These are phyloP conservation scores for Alviniconcha strummeri DNA, from an alignment of 2,888 invertebrate genomes.

Conservation along the genomic window DNA sequence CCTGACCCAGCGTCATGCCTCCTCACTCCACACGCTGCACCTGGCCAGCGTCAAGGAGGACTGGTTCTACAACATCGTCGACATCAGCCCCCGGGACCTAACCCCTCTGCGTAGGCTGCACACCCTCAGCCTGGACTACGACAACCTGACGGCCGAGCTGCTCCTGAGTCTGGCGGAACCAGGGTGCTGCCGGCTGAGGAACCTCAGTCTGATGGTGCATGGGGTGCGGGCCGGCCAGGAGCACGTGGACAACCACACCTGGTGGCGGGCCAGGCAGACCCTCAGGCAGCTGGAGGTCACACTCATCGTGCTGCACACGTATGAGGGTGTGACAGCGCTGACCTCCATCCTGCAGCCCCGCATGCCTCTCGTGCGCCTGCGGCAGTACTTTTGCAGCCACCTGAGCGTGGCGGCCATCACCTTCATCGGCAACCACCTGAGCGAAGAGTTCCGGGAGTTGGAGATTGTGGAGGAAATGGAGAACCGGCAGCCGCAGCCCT, in stretches of 20 bases:
- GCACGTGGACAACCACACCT: constrained; percentile 80
- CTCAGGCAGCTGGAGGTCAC: constrained; percentile 79
- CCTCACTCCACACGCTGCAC: constrained; percentile 80
- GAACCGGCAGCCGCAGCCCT: constrained; percentile 46
- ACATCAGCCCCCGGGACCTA: constrained; percentile 78
- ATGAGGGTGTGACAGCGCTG: constrained; percentile 78
- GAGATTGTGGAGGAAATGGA: constrained; percentile 79
- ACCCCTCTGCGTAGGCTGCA: constrained; percentile 79
- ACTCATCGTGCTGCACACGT: constrained; percentile 81
- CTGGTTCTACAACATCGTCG: constrained; percentile 79
- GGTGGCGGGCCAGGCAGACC: constrained; percentile 78
- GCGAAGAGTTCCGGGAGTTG: constrained; percentile 77
- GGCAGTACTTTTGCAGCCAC: constrained; percentile 84
- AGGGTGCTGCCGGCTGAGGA: constrained; percentile 54
- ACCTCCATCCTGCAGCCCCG: constrained; percentile 81
- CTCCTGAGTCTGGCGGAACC: constrained; percentile 57
- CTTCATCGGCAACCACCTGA: constrained; percentile 74
- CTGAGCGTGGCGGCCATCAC: constrained; percentile 78
- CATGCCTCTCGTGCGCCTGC: constrained; percentile 84
- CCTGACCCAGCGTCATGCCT: constrained; percentile 75
- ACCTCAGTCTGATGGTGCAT: constrained; percentile 83
- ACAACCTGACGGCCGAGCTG: constrained; percentile 68
- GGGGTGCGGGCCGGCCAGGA: constrained; percentile 80
- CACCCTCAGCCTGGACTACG: constrained; percentile 77
- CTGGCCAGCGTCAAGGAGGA: constrained; percentile 85